Conservation (phyloP, 2,888 invertebrate species). For the Andrena praecox region DNA sequence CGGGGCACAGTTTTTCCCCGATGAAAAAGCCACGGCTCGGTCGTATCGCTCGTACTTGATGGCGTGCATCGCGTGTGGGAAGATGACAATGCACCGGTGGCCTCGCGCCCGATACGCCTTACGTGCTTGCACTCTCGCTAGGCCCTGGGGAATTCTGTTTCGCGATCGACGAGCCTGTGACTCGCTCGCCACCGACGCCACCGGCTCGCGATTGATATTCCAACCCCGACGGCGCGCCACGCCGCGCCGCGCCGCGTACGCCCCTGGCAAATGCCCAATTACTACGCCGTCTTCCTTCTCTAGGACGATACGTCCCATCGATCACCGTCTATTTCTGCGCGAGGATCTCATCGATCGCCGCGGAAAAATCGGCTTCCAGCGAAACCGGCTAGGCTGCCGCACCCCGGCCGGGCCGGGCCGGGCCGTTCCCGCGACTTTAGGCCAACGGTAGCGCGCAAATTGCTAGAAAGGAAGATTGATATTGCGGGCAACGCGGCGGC, state of each 20-base stretch:
- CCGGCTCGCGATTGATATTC: constrained; percentile 63
- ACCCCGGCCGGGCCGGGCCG: background rate
- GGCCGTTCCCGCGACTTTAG: background rate
- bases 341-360: background rate
- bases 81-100: constrained; percentile 79
- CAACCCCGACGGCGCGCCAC: background rate
- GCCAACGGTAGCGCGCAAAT: background rate
- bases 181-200: constrained; percentile 29
- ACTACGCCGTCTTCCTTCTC: constrained; percentile 24
- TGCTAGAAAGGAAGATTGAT: background rate
- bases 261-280: constrained; percentile 58
- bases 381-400: background rate
- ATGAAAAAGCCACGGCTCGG: constrained; percentile 14
- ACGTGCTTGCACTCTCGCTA: constrained; percentile 60
- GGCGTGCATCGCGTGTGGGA: constrained; percentile 73
- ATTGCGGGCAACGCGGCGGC: background rate
- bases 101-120: constrained; percentile 77
- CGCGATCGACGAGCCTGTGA: constrained; percentile 45
- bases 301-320: constrained; percentile 23
- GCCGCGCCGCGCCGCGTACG: constrained; percentile 32
- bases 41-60: constrained; percentile 61
- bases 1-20: constrained; percentile 35
- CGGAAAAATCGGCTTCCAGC: constrained; percentile 20
- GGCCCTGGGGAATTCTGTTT: constrained; percentile 57
- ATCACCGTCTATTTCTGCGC: constrained; percentile 10